Percentiles rank a stretch among this genome's conserved stretches.
phyloP scores from a whole-genome alignment of 2,888 invertebrate species.

The Agriopis aurantiaria region DNA sequence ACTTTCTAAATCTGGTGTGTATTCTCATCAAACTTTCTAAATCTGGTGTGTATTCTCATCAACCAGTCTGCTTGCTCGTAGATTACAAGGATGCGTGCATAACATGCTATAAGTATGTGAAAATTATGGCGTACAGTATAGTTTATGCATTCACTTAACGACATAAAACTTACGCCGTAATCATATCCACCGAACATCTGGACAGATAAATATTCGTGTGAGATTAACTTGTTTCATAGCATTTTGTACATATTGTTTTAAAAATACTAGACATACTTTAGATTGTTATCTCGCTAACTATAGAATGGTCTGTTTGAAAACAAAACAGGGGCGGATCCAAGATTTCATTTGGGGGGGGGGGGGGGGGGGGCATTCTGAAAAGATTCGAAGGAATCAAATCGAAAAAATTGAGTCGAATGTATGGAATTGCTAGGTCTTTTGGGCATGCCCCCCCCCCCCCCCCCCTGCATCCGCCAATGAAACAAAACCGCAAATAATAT shows the following conservation, averaged over 20 bases:
- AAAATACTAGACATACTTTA: constrained; percentile 13
- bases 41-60: neutral
- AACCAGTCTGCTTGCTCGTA: constrained; percentile 30
- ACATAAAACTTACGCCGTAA: constrained; percentile 81
- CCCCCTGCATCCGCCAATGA: too few species aligned
- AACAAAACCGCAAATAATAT: neutral
- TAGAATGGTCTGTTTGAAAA: neutral
- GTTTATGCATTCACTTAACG: constrained; percentile 54
- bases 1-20: too few species aligned
- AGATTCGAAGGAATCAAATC: too few species aligned
- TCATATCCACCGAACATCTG: constrained; percentile 87
- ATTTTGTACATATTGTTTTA: constrained; percentile 20
- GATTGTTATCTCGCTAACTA: constrained; percentile 10
- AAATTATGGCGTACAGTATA: constrained; percentile 56
- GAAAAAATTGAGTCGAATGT: too few species aligned
- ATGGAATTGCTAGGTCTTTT: too few species aligned
- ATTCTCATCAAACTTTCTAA: neutral
- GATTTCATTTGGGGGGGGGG: too few species aligned
- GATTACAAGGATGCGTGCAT: constrained; percentile 32
- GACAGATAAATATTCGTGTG: constrained; percentile 69
- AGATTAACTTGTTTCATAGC: constrained; percentile 44
- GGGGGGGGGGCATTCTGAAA: too few species aligned
- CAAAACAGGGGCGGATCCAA: too few species aligned
- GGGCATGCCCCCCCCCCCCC: too few species aligned
- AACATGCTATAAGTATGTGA: constrained; percentile 47